A percentile compares a stretch with the other conserved stretches of the same genome.
phyloP scores from a whole-genome alignment of 2,888 invertebrate genomes.

The Halictus quadricinctus region DNA sequence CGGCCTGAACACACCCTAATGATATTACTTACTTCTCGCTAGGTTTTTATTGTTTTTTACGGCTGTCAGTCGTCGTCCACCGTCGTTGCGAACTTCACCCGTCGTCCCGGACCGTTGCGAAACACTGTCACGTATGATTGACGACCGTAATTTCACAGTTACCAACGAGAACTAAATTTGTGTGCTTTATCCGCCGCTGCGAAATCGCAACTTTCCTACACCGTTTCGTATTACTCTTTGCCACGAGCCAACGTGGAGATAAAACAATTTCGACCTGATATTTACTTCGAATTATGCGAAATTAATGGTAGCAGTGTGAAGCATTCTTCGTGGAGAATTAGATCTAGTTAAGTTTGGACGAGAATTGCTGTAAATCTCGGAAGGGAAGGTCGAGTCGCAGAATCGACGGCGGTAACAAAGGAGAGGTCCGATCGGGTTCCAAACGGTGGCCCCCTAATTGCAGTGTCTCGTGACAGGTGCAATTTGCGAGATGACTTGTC shows the following conservation, averaged over 20 bases:
- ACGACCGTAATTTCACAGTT: constrained; percentile 4
- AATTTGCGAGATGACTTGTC: constrained; percentile 60
- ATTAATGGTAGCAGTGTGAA: background rate
- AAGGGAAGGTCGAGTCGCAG: background rate
- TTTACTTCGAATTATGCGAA: background rate
- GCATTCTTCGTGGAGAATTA: background rate
- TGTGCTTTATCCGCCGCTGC: background rate
- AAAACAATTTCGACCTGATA: background rate
- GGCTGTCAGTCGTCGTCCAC: background rate
- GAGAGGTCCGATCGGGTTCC: background rate
- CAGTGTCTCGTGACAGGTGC: constrained; percentile 58
- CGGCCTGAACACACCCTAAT: background rate
- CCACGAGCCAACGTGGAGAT: background rate
- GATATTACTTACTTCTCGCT: constrained; percentile 10
- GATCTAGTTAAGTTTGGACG: background rate
- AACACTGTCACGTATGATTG: constrained; percentile 8
- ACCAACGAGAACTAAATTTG: background rate
- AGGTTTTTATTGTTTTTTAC: constrained; percentile 1
- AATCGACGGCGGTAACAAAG: background rate
- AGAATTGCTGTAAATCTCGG: background rate
- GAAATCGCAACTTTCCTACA: background rate
- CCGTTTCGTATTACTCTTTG: background rate
- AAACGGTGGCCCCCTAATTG: constrained; percentile 45
- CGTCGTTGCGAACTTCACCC: background rate
- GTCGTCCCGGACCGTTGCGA: background rate